These are phyloP conservation scores for Chelonus formosanus DNA, from an alignment of 2,888 invertebrate genomes.

Conservation along the genomic window DNA sequence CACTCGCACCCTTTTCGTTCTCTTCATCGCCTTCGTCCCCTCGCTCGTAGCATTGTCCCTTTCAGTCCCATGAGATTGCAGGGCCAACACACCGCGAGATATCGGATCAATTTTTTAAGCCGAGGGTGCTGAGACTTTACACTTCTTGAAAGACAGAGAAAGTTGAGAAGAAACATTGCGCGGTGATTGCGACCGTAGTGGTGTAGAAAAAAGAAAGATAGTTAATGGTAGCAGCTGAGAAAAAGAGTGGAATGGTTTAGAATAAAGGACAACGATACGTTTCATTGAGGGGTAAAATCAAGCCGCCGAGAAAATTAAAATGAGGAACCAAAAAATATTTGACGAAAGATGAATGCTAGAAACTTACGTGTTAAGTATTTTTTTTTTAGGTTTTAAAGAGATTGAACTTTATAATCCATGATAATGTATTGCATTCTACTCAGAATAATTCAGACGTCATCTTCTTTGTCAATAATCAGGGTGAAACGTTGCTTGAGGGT, in stretches of 20 bases:
- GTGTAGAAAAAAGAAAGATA: constrained; percentile 35
- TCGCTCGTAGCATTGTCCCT: constrained; percentile 57
- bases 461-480: too few species aligned
- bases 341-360: constrained; percentile 40
- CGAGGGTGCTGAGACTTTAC: constrained; percentile 64
- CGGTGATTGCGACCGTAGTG: constrained; percentile 20
- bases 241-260: constrained; percentile 24
- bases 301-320: constrained; percentile 65
- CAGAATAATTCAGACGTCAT: too few species aligned
- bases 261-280: constrained; percentile 29
- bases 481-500: too few species aligned
- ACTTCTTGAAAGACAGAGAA: constrained; percentile 54
- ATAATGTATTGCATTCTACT: too few species aligned
- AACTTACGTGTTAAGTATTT: constrained; percentile 25
- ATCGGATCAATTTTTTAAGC: constrained; percentile 66
- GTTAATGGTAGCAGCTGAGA: constrained; percentile 22
- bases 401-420: too few species aligned
- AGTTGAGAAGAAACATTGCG: constrained; percentile 3
- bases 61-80: constrained; percentile 59
- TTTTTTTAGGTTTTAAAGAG: constrained; percentile 12
- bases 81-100: constrained; percentile 61
- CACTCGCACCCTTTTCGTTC: constrained; percentile 30
- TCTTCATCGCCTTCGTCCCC: constrained; percentile 32
- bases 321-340: constrained; percentile 51
- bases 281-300: constrained; percentile 56